phyloP scores from a whole-genome alignment of 1,140 invertebrate species.

The Apocrypta bakeri region DNA sequence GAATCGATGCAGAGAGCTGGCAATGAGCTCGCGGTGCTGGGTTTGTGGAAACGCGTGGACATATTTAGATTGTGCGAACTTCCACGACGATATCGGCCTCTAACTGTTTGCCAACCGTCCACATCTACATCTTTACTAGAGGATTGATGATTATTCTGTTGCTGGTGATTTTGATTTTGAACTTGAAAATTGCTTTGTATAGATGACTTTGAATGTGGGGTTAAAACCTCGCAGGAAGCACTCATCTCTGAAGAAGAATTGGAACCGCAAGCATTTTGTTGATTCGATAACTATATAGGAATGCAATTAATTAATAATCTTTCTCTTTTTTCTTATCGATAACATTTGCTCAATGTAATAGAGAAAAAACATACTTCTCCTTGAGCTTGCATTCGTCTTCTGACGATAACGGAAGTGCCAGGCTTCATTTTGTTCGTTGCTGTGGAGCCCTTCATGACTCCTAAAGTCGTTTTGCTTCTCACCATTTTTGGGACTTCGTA shows the following conservation, averaged over 20 bases:
- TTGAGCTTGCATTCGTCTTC: slow-evolving; percentile 58
- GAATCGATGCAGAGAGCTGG: slow-evolving; percentile 76
- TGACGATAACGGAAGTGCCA: slow-evolving; percentile 62
- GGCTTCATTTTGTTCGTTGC: slow-evolving; percentile 59
- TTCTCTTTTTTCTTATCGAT: slow-evolving; percentile 20
- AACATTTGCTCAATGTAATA: background rate
- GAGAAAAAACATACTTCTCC: slow-evolving; percentile 35
- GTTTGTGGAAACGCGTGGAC: slow-evolving; percentile 74
- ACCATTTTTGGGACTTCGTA: slow-evolving; percentile 63
- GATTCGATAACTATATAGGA: background rate
- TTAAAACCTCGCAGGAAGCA: slow-evolving; percentile 65
- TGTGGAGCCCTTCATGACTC: slow-evolving; percentile 58
- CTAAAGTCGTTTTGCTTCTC: slow-evolving; percentile 70
- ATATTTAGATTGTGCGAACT: slow-evolving; percentile 70
- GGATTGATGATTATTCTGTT: slow-evolving; percentile 51
- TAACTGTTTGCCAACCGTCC: slow-evolving; percentile 82
- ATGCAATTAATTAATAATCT: background rate
- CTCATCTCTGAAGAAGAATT: slow-evolving; percentile 56
- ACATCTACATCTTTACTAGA: slow-evolving; percentile 60
- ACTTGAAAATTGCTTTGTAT: background rate
- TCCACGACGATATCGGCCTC: slow-evolving; percentile 72
- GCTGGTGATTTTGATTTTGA: slow-evolving; percentile 9
- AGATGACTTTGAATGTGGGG: slow-evolving; percentile 37
- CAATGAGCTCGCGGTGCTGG: slow-evolving; percentile 76
- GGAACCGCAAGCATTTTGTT: slow-evolving; percentile 50